These are phyloP conservation scores for Rynchops niger DNA, from an alignment of 2,113 vertebrate species.

Conservation along the genomic window DNA sequence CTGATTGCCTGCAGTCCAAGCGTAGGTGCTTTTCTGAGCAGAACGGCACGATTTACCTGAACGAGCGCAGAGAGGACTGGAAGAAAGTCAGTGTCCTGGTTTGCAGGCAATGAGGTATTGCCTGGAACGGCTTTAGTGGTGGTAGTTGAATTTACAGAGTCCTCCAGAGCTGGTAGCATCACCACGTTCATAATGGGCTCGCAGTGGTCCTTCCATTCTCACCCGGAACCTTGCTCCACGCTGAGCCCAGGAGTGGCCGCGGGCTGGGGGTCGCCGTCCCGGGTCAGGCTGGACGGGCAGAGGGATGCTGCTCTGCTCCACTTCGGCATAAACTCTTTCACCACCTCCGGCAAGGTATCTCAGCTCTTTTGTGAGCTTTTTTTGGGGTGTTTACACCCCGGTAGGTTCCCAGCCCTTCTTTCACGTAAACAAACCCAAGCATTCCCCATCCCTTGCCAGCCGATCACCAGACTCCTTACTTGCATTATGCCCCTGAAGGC, in stretches of 20 bases:
- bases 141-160: not conserved
- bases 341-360: not conserved
- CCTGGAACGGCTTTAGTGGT: not conserved
- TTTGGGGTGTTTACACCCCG: too few species aligned
- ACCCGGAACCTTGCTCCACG: rapidly evolving
- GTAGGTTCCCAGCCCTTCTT: not conserved
- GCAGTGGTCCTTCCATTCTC: not conserved
- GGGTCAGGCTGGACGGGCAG: not conserved
- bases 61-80: too few species aligned
- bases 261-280: rapidly evolving
- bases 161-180: not conserved
- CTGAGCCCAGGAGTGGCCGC: not conserved
- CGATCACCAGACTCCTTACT: not conserved
- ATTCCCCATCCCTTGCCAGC: not conserved
- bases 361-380: not conserved
- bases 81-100: not conserved
- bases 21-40: not conserved
- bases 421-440: not conserved
- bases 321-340: not conserved
- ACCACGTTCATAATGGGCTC: rapidly evolving
- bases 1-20: not conserved
- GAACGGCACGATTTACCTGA: too few species aligned
- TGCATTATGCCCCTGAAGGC: not conserved
- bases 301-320: not conserved
- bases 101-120: not conserved